phyloP scores from a whole-genome alignment of 2,797 vertebrate species.

The Rousettus madagascariensis region DNA sequence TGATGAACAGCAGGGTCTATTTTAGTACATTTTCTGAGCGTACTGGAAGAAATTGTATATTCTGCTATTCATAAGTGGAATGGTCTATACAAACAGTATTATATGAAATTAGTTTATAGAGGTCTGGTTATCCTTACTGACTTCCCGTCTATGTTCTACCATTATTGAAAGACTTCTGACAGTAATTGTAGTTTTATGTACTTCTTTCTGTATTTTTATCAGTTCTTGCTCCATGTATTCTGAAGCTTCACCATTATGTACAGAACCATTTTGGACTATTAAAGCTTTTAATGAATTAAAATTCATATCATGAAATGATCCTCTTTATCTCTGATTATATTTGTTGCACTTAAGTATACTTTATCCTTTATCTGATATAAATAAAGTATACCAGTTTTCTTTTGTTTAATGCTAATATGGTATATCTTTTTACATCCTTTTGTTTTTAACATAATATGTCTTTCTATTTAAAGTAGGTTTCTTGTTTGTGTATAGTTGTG shows the following conservation, averaged over 20 bases:
- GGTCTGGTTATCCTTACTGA: background rate
- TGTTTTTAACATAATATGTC: background rate
- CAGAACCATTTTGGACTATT: background rate
- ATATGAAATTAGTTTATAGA: background rate
- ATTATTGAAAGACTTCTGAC: background rate
- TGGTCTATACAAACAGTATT: background rate
- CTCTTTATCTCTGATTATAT: background rate
- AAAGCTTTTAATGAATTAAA: background rate
- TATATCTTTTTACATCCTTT: background rate
- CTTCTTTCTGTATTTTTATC: background rate
- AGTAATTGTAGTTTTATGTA: background rate
- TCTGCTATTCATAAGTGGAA: background rate
- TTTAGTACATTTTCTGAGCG: background rate
- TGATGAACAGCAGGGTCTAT: background rate
- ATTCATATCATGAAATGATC: background rate
- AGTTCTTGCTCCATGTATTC: background rate
- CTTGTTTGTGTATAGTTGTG: background rate
- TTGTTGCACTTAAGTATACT: background rate
- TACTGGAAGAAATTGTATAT: background rate
- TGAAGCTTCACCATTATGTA: background rate
- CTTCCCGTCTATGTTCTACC: background rate
- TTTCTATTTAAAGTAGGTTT: background rate
- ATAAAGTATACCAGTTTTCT: background rate
- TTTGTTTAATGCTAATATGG: background rate
- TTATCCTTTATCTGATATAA: background rate